phyloP scores from a whole-genome alignment of 2,113 vertebrate genomes.

The Peromyscus polionotus region DNA sequence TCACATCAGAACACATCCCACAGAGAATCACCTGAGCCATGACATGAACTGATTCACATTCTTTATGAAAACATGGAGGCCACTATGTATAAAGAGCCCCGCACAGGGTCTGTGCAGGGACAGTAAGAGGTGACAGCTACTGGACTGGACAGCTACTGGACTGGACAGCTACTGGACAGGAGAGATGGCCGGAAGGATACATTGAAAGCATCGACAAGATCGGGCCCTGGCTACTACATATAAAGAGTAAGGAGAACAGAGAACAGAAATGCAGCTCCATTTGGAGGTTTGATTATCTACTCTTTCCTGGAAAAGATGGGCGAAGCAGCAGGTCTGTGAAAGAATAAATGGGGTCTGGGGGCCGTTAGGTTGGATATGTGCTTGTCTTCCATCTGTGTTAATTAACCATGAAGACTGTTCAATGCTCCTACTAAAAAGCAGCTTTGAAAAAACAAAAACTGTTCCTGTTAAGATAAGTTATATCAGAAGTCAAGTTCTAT shows the following conservation, averaged over 20 bases:
- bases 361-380: background rate
- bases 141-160: accelerated
- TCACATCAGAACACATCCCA: background rate
- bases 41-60: background rate
- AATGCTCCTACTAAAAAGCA: background rate
- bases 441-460: background rate
- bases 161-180: too few relatives aligned
- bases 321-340: background rate
- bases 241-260: background rate
- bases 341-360: background rate
- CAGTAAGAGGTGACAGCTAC: background rate
- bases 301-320: background rate
- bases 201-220: background rate
- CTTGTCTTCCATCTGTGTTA: background rate
- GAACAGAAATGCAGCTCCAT: background rate
- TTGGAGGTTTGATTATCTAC: background rate
- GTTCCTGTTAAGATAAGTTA: background rate
- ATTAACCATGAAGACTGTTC: background rate
- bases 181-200: background rate
- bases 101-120: background rate
- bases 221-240: background rate
- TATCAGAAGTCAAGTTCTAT: constrained; percentile 23
- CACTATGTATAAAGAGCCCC: background rate
- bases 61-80: background rate
- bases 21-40: background rate